phyloP scores from a whole-genome alignment of 2,113 vertebrate species.

The Hemiprocne comata region DNA sequence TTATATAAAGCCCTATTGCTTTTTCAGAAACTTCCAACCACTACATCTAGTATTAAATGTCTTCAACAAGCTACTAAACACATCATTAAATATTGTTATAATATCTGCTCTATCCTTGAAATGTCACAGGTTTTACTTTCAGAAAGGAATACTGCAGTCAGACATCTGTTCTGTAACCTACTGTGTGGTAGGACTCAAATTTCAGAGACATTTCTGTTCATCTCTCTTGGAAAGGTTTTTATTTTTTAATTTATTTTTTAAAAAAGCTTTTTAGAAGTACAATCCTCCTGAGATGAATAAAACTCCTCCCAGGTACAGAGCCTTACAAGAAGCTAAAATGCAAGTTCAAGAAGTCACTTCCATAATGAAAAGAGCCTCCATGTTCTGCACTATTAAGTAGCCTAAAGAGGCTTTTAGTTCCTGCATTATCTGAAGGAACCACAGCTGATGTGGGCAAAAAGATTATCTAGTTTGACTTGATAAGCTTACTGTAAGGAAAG shows the following conservation, averaged over 20 bases:
- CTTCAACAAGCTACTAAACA: neutral
- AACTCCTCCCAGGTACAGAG: constrained; percentile 54
- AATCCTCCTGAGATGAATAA: constrained; percentile 38
- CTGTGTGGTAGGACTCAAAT: neutral
- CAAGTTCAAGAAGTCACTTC: constrained; percentile 56
- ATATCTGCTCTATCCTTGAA: neutral
- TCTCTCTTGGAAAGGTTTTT: neutral
- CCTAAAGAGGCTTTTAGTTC: constrained; percentile 71
- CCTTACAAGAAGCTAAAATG: constrained; percentile 36
- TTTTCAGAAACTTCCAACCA: neutral
- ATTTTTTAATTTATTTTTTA: neutral
- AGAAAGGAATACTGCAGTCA: neutral
- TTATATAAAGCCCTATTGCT: neutral
- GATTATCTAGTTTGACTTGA: constrained; percentile 52
- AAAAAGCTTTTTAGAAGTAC: constrained; percentile 33
- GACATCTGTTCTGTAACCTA: neutral
- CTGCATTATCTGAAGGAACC: constrained; percentile 51
- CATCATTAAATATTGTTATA: neutral
- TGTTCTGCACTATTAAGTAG: constrained; percentile 58
- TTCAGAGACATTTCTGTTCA: neutral
- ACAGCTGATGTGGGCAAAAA: constrained; percentile 40
- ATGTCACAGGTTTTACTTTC: constrained; percentile 8
- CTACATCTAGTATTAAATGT: neutral
- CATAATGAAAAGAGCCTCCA: constrained; percentile 58
- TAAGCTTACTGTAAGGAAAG: constrained; percentile 40